A percentile compares a stretch with the other conserved stretches of the same genome.
phyloP scores from a whole-genome alignment of 2,888 invertebrate species.

The Ellobium chinense region DNA sequence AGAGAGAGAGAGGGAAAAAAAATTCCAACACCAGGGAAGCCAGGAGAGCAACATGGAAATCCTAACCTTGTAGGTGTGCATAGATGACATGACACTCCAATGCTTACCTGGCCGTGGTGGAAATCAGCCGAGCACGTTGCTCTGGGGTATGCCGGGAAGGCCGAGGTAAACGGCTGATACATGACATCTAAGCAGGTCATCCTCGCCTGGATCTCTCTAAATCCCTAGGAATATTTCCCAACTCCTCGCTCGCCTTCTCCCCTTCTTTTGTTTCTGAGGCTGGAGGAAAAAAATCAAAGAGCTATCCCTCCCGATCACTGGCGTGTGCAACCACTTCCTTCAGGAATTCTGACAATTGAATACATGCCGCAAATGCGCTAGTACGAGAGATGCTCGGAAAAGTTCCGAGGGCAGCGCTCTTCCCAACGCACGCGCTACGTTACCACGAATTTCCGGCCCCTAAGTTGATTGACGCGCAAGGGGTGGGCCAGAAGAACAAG shows the following conservation, averaged over 20 bases:
- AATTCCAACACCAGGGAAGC: background rate
- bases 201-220: constrained; percentile 6
- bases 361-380: constrained; percentile 25
- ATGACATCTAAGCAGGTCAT: constrained; percentile 43
- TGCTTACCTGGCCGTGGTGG: constrained; percentile 22
- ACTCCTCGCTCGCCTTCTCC: background rate
- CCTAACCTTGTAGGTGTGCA: background rate
- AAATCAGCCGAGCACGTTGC: constrained; percentile 32
- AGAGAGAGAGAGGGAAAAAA: no score
- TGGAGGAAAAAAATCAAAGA: background rate
- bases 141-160: constrained; percentile 41
- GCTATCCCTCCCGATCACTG: background rate
- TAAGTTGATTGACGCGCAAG: constrained; percentile 14
- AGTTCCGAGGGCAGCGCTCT: background rate
- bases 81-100: constrained; percentile 14
- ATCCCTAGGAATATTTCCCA: constrained; percentile 17
- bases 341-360: constrained; percentile 39
- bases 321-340: constrained; percentile 40
- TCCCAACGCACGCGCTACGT: constrained; percentile 25
- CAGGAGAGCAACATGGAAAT: background rate
- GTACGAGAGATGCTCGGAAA: background rate
- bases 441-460: constrained; percentile 19
- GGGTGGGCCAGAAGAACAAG: constrained; percentile 12
- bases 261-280: background rate
- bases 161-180: constrained; percentile 29